Base-by-base conservation (phyloP, 2,797 vertebrate species). In the Novumbra hubbsi region DNA sequence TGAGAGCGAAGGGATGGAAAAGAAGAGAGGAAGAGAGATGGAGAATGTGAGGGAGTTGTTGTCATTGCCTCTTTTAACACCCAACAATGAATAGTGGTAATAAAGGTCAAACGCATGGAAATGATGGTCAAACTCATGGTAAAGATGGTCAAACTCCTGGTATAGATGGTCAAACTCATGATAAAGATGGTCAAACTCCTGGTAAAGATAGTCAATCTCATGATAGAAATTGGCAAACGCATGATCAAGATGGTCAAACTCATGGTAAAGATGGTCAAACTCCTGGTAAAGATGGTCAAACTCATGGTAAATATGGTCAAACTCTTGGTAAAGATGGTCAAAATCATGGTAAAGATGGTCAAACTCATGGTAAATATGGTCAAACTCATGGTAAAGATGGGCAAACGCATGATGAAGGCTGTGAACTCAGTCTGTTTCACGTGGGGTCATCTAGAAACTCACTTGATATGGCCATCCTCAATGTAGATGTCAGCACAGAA, bases 401-500 rank as follows among this genome's bases (percentile, higher is more conserved):
- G n/a, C n/a, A n/a, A n/a, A n/a, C n/a, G n/a, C n/a, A n/a, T n/a
- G n/a, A n/a, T n/a, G n/a, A n/a, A n/a, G n/a, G n/a, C n/a, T n/a
- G n/a, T n/a, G n/a, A n/a, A n/a, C n/a, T n/a, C n/a, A n/a, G 34
- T 0, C 65, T 17, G 64, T 57, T 5, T 64, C 19, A 67, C 32
- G 19, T 2, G 27, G 45, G n/a, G 73, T 28, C 21, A 0, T 16
- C 6, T 3, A n/a, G 34, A 15, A 69, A 95, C 97, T 96, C 91
- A 99, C 98, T 99, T 99, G 93, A 99, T 98, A 89, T 98, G 91
- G 24, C 98, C 97, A 91, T 99, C 98, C 90, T 99, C 98, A 94
- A 99, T 98, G 85, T 99, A 99, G 87, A 99, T 95, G 92, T 99
- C 97, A 70, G 97, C 98, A 68, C 94, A 96, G 88, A 99, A 99